Conservation (phyloP, 2,888 invertebrate genomes). For the Drosophila basisetae region DNA sequence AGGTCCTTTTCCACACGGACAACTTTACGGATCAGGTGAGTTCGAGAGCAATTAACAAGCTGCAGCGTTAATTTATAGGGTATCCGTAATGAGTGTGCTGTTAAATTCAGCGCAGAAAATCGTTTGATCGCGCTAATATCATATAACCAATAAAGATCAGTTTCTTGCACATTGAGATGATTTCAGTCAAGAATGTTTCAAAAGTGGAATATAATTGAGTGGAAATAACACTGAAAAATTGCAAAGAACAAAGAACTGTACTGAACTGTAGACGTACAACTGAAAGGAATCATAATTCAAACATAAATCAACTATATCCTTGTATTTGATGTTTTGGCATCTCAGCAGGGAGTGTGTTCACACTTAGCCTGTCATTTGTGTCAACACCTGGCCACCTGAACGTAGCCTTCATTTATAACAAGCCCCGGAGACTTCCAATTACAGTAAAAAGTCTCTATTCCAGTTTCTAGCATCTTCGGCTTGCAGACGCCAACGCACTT, state of each 20-base stretch:
- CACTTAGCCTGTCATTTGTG: slow-evolving; percentile 20
- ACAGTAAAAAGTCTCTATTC: slow-evolving; percentile 42
- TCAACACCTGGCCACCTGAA: slow-evolving; percentile 31
- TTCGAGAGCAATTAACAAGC: not conserved
- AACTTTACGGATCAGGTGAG: slow-evolving; percentile 94
- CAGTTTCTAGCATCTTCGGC: slow-evolving; percentile 19
- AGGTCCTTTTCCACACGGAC: slow-evolving; percentile 95
- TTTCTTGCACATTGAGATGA: not conserved
- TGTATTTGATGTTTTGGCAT: not conserved
- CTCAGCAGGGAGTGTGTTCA: not conserved
- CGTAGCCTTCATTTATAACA: slow-evolving; percentile 25
- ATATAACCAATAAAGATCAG: not conserved
- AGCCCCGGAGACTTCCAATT: slow-evolving; percentile 62
- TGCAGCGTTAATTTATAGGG: not conserved
- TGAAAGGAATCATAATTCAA: not conserved
- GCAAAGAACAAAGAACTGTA: not conserved
- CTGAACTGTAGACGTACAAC: too few species aligned
- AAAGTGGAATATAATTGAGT: not conserved
- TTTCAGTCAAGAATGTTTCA: not conserved
- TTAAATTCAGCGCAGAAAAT: not conserved
- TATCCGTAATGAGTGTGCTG: not conserved
- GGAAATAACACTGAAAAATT: not conserved
- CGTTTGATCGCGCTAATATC: not conserved
- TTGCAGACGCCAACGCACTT: slow-evolving; percentile 62
- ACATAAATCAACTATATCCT: not conserved